phyloP scores from a whole-genome alignment of 2,888 invertebrate species.

The Oxycera nigricornis region DNA sequence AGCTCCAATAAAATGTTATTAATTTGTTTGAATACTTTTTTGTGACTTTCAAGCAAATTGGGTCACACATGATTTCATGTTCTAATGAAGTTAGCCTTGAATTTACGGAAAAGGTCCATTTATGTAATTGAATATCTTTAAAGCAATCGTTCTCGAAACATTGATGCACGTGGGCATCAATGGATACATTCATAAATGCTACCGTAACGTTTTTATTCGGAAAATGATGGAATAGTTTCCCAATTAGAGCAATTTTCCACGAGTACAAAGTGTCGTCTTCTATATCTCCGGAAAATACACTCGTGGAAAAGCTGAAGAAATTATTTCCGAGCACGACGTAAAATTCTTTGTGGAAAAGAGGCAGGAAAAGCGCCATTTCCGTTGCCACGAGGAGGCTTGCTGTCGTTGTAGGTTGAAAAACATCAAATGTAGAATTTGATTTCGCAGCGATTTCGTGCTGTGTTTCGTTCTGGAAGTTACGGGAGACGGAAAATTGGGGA shows the following conservation, averaged over 20 bases:
- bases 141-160: neutral
- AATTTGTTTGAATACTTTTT: too few species aligned
- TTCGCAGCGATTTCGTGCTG: neutral
- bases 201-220: neutral
- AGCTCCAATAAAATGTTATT: too few species aligned
- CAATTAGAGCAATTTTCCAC: neutral
- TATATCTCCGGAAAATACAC: neutral
- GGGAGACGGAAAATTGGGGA: neutral
- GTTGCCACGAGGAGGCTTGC: neutral
- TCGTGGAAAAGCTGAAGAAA: conserved; percentile 7
- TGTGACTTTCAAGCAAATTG: too few species aligned
- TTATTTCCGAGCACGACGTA: conserved; percentile 14
- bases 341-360: conserved; percentile 9
- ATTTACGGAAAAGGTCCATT: too few species aligned
- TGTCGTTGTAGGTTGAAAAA: neutral
- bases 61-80: too few species aligned
- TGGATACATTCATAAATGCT: neutral
- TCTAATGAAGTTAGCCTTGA: too few species aligned
- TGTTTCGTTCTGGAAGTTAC: neutral
- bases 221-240: neutral
- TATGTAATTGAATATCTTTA: too few species aligned
- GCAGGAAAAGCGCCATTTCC: conserved; percentile 10
- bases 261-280: neutral
- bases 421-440: neutral
- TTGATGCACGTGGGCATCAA: neutral